Evolutionary conservation across 2,888 invertebrate genomes (phyloP).

Genomic region (Acronicta alni): DNA sequence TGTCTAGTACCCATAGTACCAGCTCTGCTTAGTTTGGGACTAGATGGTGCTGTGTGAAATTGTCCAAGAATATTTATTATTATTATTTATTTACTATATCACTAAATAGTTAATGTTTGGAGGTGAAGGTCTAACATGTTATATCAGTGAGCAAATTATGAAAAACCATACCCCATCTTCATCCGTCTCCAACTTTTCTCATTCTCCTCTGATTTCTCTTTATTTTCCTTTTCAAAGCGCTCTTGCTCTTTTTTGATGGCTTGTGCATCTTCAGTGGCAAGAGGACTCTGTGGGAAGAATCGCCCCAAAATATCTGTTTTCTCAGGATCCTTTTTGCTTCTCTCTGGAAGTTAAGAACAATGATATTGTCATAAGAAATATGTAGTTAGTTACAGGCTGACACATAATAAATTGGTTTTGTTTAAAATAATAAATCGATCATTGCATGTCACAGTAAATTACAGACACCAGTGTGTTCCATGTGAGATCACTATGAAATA

Average conservation of each 20-base stretch:
- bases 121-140: neutral
- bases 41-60: no score
- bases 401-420: no score
- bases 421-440: no score
- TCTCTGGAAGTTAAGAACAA: slow-evolving; percentile 50
- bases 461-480: no score
- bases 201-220: slow-evolving; percentile 89
- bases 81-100: no score
- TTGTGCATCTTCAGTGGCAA: slow-evolving; percentile 77
- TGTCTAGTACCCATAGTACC: no score
- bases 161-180: slow-evolving; percentile 90
- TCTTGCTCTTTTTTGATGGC: slow-evolving; percentile 89
- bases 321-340: slow-evolving; percentile 64
- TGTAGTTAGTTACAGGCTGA: neutral
- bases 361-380: neutral
- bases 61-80: no score
- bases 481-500: no score
- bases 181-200: slow-evolving; percentile 92
- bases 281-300: slow-evolving; percentile 88
- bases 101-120: no score
- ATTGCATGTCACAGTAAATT: no score
- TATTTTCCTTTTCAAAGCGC: slow-evolving; percentile 86
- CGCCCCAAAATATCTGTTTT: slow-evolving; percentile 87
- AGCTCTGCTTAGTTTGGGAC: no score
- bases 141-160: neutral